These are phyloP conservation scores for Indri indri DNA, from an alignment of 2,113 vertebrate genomes.

Conservation along the genomic window DNA sequence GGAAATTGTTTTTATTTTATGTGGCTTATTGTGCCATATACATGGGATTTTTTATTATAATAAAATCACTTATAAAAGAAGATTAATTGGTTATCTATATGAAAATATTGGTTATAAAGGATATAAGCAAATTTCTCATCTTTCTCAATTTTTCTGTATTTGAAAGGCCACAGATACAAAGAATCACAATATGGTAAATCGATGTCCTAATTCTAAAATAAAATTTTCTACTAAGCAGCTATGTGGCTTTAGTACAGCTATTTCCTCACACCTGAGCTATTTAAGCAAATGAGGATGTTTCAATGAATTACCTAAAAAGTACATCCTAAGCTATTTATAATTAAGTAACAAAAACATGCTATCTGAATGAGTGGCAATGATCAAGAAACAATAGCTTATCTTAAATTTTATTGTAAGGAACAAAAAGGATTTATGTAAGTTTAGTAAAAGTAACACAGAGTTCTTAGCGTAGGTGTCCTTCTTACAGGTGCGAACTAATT, in stretches of 20 bases:
- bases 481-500: background rate
- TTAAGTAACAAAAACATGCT: background rate
- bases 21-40: background rate
- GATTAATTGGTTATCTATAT: background rate
- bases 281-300: background rate
- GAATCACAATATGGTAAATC: background rate
- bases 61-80: background rate
- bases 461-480: background rate
- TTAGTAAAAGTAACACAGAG: background rate
- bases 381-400: background rate
- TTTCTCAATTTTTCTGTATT: background rate
- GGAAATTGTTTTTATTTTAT: background rate
- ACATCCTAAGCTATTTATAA: background rate
- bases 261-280: background rate
- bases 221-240: background rate
- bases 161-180: background rate
- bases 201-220: background rate
- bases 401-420: background rate
- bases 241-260: background rate
- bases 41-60: background rate
- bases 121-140: background rate
- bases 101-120: background rate
- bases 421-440: background rate
- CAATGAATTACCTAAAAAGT: background rate
- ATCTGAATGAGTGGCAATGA: background rate